A percentile compares a stretch with the other conserved stretches of the same genome.
Evolutionary conservation across 2,888 invertebrate genomes (phyloP).

Genomic region (Drosophila mulleri): DNA sequence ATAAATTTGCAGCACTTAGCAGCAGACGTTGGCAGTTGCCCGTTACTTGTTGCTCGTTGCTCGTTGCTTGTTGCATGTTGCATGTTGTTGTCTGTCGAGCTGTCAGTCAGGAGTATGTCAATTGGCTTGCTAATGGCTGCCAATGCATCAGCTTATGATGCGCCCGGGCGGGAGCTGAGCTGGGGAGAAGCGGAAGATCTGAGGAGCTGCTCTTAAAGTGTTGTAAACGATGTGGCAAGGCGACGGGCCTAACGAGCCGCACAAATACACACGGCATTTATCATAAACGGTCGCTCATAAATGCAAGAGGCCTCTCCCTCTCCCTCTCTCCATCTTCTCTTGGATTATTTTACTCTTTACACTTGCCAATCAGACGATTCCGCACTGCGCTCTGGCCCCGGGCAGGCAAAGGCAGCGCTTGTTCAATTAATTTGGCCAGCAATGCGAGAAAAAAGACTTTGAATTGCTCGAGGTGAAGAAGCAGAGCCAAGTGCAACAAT

Average conservation of each 20-base stretch:
- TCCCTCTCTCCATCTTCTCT: background rate
- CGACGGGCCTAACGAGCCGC: constrained; percentile 67
- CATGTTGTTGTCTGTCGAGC: constrained; percentile 38
- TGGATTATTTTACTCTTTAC: constrained; percentile 23
- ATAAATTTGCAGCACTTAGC: constrained; percentile 78
- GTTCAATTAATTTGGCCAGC: constrained; percentile 78
- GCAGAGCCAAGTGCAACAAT: constrained; percentile 78
- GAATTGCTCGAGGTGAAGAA: constrained; percentile 50
- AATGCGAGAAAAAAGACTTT: constrained; percentile 9
- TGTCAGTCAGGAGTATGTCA: constrained; percentile 75
- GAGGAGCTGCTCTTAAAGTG: constrained; percentile 63
- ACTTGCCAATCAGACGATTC: constrained; percentile 58
- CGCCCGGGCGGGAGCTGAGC: background rate
- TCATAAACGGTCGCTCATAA: constrained; percentile 69
- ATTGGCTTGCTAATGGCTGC: constrained; percentile 78
- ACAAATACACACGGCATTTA: constrained; percentile 59
- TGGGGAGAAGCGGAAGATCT: background rate
- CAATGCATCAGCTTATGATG: constrained; percentile 64
- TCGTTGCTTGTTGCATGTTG: constrained; percentile 13
- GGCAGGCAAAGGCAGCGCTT: constrained; percentile 39
- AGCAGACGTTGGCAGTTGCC: constrained; percentile 34
- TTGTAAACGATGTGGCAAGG: constrained; percentile 71
- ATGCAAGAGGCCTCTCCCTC: constrained; percentile 28
- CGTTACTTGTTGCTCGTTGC: constrained; percentile 27
- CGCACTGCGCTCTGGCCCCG: constrained; percentile 15